Evolutionary conservation across 2,888 invertebrate genomes (phyloP), one percentile per base, ranked within the genome.

Genomic region (Perithous albicinctus): DNA sequence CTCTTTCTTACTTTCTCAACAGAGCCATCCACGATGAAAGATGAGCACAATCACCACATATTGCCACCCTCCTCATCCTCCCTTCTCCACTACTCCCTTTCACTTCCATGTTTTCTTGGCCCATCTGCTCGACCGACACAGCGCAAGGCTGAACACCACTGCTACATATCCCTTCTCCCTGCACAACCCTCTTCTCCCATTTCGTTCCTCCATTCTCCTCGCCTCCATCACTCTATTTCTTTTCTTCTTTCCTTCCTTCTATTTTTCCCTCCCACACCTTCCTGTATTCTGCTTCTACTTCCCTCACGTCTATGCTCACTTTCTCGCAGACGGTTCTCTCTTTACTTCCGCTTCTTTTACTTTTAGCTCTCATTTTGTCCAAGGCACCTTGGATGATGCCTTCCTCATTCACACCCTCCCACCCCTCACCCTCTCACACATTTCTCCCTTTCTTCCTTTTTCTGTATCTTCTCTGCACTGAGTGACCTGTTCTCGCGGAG

Each of bases 21-120:
- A 41, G 64, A n/a, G 29, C 46, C 56, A 67, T 72, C 76, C 63
- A 76, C 81, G 83, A 84, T 84, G 85, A 85, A 80, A 85, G 84
- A 84, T 84, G 85, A 82, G 80, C 59, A 82, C 85, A 85, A 85
- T 85, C 85, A 80, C 82, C 85, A 82, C 84, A 84, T 80, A 83
- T 83, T 74, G 46, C 18, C 46, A 46, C 46, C 46, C 46, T 46
- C n/a, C 41, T 41, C 41, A 46, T 56, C 12, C 63, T n/a, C n/a
- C n/a, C n/a, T n/a, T n/a, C n/a, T n/a, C n/a, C n/a, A n/a, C n/a
- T n/a, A n/a, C n/a, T n/a, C n/a, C n/a, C 43, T 59, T 59, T 26
- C 29, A 20, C 54, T 54, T 54, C 26, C 54, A 12, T 63, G 35
- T 51, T 48, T 20, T 18, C 63, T 38, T 10, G 38, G 38, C 38